Percentiles rank a stretch among this genome's conserved stretches.
These are phyloP conservation scores for Corythoichthys intestinalis DNA, from an alignment of 2,113 vertebrate genomes.

Conservation along the genomic window DNA sequence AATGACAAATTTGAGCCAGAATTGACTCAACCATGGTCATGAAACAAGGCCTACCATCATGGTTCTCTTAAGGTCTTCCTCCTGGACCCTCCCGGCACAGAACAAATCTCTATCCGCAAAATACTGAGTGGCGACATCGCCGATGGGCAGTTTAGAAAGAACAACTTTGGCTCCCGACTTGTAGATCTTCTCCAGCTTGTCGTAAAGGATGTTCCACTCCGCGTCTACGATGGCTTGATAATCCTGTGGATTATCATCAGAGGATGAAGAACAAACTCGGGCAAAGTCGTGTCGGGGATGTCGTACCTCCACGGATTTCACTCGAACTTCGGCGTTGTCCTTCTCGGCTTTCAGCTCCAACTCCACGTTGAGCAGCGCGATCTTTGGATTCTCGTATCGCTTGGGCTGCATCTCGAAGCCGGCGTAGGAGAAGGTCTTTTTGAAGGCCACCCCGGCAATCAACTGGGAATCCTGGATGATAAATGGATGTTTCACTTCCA, in stretches of 20 bases:
- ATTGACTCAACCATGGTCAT: too few relatives aligned
- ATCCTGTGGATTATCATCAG: conserved; percentile 72
- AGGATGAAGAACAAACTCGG: neutral
- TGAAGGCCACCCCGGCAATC: conserved; percentile 91
- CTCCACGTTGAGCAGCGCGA: conserved; percentile 91
- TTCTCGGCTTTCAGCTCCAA: conserved; percentile 97
- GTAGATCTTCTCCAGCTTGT: conserved; percentile 93
- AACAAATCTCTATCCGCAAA: conserved; percentile 97
- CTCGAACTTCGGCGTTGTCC: conserved; percentile 92
- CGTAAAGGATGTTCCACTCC: conserved; percentile 96
- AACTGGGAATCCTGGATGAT: conserved; percentile 84
- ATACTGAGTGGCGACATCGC: conserved; percentile 95
- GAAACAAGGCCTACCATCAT: conserved; percentile 84
- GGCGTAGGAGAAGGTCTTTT: conserved; percentile 97
- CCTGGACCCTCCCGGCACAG: conserved; percentile 90
- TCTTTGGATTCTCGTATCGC: conserved; percentile 83
- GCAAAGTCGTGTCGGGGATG: neutral
- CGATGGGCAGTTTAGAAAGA: conserved; percentile 91
- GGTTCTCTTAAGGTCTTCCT: conserved; percentile 94
- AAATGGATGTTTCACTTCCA: too few relatives aligned
- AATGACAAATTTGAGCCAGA: too few relatives aligned
- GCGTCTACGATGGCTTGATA: conserved; percentile 98
- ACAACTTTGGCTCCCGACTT: conserved; percentile 92
- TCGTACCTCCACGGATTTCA: conserved; percentile 84
- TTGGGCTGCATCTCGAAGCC: conserved; percentile 99